Evolutionary conservation across 2,113 vertebrate genomes (phyloP).

Genomic region (Dipodomys spectabilis): DNA sequence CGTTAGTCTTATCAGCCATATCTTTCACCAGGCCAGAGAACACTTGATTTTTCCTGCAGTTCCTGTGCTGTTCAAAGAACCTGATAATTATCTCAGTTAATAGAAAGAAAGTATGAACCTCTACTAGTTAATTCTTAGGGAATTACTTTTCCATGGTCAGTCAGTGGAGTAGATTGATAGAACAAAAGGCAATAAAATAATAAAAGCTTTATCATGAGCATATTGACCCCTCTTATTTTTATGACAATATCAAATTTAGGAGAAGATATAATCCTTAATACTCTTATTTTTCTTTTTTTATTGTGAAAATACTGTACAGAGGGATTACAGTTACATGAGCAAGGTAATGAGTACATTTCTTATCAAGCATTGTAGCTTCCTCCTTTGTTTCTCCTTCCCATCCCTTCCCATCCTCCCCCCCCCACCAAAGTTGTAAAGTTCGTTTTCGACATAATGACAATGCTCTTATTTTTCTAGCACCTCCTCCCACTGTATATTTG

Average conservation of each 20-base stretch:
- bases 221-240: neutral
- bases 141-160: neutral
- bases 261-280: neutral
- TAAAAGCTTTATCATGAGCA: neutral
- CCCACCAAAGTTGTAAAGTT: no score
- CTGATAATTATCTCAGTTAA: neutral
- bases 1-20: neutral
- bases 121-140: neutral
- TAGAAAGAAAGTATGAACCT: no score
- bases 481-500: neutral
- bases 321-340: no score
- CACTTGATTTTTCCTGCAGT: neutral
- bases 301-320: no score
- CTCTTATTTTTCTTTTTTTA: neutral
- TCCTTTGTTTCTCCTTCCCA: no score
- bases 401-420: no score
- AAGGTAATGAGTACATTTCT: no score
- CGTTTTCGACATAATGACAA: no score
- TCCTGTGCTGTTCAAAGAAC: neutral
- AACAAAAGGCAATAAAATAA: constrained; percentile 1
- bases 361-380: no score
- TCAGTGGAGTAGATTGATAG: neutral
- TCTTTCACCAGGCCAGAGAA: neutral
- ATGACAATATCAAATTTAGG: constrained; percentile 6
- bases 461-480: neutral